These are phyloP conservation scores for Magallana angulata DNA, from an alignment of 1,140 invertebrate genomes.

Conservation along the genomic window DNA sequence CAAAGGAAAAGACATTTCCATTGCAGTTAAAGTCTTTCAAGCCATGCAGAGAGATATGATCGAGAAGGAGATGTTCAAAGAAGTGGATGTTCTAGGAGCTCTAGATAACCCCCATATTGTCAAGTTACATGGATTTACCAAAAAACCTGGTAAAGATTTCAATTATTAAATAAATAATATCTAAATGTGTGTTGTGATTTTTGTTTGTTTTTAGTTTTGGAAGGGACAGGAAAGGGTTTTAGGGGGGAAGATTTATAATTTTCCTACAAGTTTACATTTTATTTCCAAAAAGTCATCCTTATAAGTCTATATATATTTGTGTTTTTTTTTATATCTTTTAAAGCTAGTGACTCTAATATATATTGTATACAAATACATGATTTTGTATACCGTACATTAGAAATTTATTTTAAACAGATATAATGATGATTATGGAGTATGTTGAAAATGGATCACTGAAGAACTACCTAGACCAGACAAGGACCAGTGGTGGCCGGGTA, in stretches of 20 bases:
- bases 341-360: no score
- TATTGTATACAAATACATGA: no score
- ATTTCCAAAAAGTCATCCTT: no score
- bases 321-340: no score
- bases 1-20: not conserved
- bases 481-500: not conserved
- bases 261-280: no score
- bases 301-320: no score
- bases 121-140: slow-evolving; percentile 42
- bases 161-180: not conserved
- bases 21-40: not conserved
- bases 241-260: no score
- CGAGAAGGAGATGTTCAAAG: slow-evolving; percentile 6
- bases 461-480: not conserved
- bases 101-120: slow-evolving; percentile 40
- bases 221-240: no score
- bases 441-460: slow-evolving; percentile 33
- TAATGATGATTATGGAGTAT: slow-evolving; percentile 40
- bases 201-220: no score
- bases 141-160: slow-evolving; percentile 11
- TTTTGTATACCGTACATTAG: no score
- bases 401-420: not conserved
- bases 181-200: no score
- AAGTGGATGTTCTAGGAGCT: not conserved
- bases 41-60: not conserved